A percentile compares a stretch with the other conserved stretches of the same genome.
Evolutionary conservation across 2,888 invertebrate genomes (phyloP).

Genomic region (Spilosoma lubricipeda): DNA sequence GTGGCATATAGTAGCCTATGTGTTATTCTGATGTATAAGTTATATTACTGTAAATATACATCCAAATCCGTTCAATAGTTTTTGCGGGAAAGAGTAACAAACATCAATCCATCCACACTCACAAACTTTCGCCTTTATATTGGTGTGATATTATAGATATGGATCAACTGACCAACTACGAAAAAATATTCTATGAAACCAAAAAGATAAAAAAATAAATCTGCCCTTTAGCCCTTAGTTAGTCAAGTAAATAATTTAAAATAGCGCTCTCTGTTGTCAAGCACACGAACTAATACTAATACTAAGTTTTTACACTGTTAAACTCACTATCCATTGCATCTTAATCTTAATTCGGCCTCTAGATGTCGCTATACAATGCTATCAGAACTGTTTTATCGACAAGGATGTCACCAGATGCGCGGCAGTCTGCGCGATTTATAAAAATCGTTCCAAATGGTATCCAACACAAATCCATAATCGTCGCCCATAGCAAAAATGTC

Average conservation of each 20-base stretch:
- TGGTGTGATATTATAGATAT: too few relatives aligned
- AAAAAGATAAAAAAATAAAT: too few relatives aligned
- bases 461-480: conserved; percentile 83
- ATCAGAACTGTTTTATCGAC: conserved; percentile 66
- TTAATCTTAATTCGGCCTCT: not conserved
- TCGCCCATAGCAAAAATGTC: conserved; percentile 78
- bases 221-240: too few relatives aligned
- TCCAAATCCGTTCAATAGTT: too few relatives aligned
- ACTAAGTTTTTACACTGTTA: not conserved
- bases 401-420: conserved; percentile 75
- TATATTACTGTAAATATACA: too few relatives aligned
- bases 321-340: not conserved
- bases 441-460: conserved; percentile 80
- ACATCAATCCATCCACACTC: too few relatives aligned
- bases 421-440: conserved; percentile 84
- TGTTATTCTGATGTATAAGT: too few relatives aligned
- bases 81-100: too few relatives aligned
- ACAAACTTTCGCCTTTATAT: too few relatives aligned
- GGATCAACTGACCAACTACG: too few relatives aligned
- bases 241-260: not conserved
- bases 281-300: not conserved
- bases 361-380: conserved; percentile 27
- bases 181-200: too few relatives aligned
- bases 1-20: too few relatives aligned
- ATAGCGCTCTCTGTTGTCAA: conserved; percentile 38